These are phyloP conservation scores for Tympanuchus pallidicinctus DNA, from an alignment of 2,113 vertebrate genomes.

Conservation along the genomic window DNA sequence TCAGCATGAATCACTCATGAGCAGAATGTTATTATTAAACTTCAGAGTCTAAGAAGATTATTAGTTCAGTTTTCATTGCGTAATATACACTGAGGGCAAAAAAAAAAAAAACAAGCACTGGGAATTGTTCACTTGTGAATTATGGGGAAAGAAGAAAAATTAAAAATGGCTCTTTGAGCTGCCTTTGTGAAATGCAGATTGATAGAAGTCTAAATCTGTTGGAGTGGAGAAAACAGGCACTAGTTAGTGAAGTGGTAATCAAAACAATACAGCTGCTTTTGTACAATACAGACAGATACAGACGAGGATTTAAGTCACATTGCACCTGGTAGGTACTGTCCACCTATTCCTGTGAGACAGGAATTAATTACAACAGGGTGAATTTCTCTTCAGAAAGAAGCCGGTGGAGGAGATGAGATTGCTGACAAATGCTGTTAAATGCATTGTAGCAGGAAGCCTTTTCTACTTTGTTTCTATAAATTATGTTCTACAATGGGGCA, in stretches of 20 bases:
- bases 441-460: not conserved
- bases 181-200: not conserved
- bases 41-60: slow-evolving; percentile 9
- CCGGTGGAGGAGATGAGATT: not conserved
- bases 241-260: not conserved
- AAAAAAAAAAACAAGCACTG: not conserved
- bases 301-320: not conserved
- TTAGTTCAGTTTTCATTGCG: not conserved
- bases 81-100: not conserved
- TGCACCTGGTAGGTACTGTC: not conserved
- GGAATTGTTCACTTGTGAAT: not conserved
- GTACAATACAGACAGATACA: not conserved
- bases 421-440: not conserved
- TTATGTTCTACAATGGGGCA: not conserved
- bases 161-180: not conserved
- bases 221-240: not conserved
- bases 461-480: rapidly evolving
- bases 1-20: not conserved
- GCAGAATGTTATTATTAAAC: not conserved
- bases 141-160: not conserved
- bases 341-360: not conserved
- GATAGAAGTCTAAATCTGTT: not conserved
- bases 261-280: not conserved
- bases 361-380: not conserved
- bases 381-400: not conserved